Percentiles rank a stretch among this genome's conserved stretches.
Evolutionary conservation across 2,797 vertebrate genomes (phyloP).

Genomic region (Danio tinwini): DNA sequence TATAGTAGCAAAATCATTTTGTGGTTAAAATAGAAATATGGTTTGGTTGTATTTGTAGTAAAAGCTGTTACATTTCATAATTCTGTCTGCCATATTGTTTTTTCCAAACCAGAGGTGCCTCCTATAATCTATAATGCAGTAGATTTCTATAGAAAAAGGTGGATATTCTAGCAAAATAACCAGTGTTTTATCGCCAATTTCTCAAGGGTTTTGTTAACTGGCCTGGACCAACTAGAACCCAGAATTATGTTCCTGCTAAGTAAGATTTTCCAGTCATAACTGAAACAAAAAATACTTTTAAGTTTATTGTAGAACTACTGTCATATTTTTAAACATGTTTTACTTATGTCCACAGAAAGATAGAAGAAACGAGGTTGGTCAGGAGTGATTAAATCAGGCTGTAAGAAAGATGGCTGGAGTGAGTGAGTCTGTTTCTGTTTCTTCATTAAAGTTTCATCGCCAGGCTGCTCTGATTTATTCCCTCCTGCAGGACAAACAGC

Average conservation of each 20-base stretch:
- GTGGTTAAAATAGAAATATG: no score
- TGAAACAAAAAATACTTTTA: neutral
- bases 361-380: slow-evolving; percentile 4
- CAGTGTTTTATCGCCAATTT: neutral
- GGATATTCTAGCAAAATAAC: no score
- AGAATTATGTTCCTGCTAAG: neutral
- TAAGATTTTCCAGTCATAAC: neutral
- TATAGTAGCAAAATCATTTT: no score
- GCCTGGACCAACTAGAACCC: neutral
- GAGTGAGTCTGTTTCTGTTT: slow-evolving; percentile 52
- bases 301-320: neutral
- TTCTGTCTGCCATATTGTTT: no score
- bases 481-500: slow-evolving; percentile 51
- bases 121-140: no score
- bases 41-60: no score
- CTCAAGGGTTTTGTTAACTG: neutral
- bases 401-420: slow-evolving; percentile 45
- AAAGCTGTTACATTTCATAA: no score
- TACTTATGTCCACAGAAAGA: slow-evolving; percentile 26
- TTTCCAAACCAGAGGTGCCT: no score
- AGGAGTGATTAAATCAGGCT: slow-evolving; percentile 43
- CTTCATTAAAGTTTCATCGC: slow-evolving; percentile 59
- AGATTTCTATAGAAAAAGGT: no score
- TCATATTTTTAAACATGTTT: neutral
- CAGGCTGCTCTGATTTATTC: slow-evolving; percentile 53